Evolutionary conservation across 2,888 invertebrate species (phyloP), one percentile per base, ranked within the genome.

Genomic region (Amiota mariae): DNA sequence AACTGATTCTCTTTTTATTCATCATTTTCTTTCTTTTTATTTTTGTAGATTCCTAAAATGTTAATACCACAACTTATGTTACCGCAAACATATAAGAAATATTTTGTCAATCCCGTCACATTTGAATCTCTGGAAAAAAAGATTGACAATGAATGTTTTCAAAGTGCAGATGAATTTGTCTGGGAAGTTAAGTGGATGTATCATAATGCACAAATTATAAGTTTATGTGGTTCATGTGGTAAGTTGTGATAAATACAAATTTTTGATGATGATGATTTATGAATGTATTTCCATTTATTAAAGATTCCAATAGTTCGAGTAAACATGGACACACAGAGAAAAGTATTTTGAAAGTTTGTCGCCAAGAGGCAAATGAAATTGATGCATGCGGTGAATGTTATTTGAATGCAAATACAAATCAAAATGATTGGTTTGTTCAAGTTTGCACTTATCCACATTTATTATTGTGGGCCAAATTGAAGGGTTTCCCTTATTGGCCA

Each of bases 401-500:
- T 90, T 91, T 93, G 66, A 95, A 95, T 83, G 97, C 97, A 8
- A 96, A 96, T 86, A 94, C 94, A 0, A 82, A 77, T 64, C 93
- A 94, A 51, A 92, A 93, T 71, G 93, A 94, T 74, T 98, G 98
- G 97, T 98, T 98, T 90, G 94, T 96, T 0, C 96, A 97, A 86
- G 96, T 97, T 2, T 98, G 98, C 90, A 94, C 94, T 24, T 94
- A 93, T 73, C 98, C 98, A 0, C 98, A 98, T 91, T 91, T 96
- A 15, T 90, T 98, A 73, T 94, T 98, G 0, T 99, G 98, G 98
- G 98, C 98, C 0, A 98, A 98, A 89, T 91, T 98, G 12, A 97
- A 98, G 91, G 98, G 94, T 90, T 98, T 98, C 87, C 98, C 98
- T 0, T 98, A 95, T 90, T 99, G 98, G 98, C 98, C 98, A 0